Evolutionary conservation across 1,140 invertebrate genomes (phyloP), one percentile per base, ranked within the genome.

Genomic region (Papilio aristodemus): DNA sequence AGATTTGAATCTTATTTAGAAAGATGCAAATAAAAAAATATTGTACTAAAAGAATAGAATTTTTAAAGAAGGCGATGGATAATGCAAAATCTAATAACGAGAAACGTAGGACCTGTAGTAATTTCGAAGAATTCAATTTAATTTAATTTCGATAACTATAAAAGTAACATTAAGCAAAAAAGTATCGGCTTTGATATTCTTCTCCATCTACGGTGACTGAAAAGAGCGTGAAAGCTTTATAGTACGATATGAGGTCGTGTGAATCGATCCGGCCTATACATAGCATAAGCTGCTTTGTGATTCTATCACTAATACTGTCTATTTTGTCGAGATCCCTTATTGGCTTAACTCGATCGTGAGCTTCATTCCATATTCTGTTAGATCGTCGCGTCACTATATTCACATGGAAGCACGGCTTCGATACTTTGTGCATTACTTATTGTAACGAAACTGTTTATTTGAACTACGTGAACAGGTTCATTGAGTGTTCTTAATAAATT

Each of bases 311-410:
- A 54, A 54, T 25, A 54, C 46, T 54, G 4, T 54, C 46, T 54
- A 54, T 54, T 22, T 19, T 25, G 19, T 54, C 46, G 46, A 22
- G 46, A 54, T 54, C 46, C 38, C 46, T 54, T 54, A 54, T 54
- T 54, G 46, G 46, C 46, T 54, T 54, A 54, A 54, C 19, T 25
- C 19, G 46, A 54, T 54, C 46, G 43, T 54, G 19, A 9, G 10
- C 46, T 25, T 54, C 46, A 54, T 54, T 11, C 46, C 10, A 54
- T 54, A 54, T 54, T 54, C 46, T 9, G 46, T 54, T 54, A 54
- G 46, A 54, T 17, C 7, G 43, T 46, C 19, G 8, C 46, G 46
- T 54, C 4, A 22, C 9, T 10, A 54, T 32, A 32, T 32, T 3
- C n/a, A 46, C 43, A 46, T 54, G 10, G 2, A 54, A 19, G 2